These are phyloP conservation scores for Oikopleura dioica DNA, from an alignment of 23 tunicate genomes.

Conservation along the genomic window DNA sequence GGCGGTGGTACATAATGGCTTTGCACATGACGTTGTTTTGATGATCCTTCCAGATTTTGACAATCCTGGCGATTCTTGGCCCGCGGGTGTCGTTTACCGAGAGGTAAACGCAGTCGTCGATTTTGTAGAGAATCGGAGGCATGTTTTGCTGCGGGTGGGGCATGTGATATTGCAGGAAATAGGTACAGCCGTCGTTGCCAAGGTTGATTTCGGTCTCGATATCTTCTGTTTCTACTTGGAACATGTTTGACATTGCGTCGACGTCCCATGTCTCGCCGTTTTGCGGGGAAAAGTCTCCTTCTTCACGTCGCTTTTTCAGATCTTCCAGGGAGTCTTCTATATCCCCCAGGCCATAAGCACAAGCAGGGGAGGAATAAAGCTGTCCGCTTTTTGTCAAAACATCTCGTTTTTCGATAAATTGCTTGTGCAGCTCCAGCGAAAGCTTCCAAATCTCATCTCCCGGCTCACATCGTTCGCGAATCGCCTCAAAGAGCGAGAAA, in stretches of 20 bases:
- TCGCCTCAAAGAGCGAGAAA: background rate
- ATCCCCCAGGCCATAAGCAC: conserved; percentile 7
- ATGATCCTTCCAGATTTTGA: background rate
- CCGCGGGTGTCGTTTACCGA: background rate
- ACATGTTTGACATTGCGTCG: background rate
- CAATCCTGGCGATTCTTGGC: background rate
- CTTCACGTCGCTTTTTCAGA: background rate
- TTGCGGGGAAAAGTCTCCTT: background rate
- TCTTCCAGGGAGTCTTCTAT: background rate
- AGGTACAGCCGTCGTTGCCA: background rate
- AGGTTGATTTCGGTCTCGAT: background rate
- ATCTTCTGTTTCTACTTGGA: background rate
- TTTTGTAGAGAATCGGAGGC: background rate
- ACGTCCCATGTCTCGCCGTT: background rate
- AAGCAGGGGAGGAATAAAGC: conserved; percentile 40
- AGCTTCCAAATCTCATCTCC: conserved; percentile 41
- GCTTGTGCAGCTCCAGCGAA: conserved; percentile 65
- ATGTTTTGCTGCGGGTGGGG: background rate
- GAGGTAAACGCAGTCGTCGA: background rate
- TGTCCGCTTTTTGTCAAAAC: conserved; percentile 71
- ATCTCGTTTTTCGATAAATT: conserved; percentile 52
- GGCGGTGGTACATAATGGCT: background rate
- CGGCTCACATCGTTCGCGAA: background rate
- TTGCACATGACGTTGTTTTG: background rate
- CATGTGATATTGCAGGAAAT: background rate